A percentile compares a stretch with the other conserved stretches of the same genome.
These are phyloP conservation scores for Rhamnusium bicolor DNA, from an alignment of 2,888 invertebrate species.

Conservation along the genomic window DNA sequence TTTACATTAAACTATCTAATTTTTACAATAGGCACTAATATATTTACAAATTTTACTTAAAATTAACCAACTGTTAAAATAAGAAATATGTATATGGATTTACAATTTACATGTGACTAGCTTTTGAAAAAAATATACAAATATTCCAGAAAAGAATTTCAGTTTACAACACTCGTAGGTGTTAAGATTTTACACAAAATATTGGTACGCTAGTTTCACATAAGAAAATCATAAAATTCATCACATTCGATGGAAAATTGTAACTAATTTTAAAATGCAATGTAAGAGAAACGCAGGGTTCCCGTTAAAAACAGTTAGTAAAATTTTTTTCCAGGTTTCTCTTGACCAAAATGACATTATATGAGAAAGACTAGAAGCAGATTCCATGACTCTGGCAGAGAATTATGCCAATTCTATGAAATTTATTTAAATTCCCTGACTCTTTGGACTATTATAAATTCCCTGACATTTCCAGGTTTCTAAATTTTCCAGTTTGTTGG, in stretches of 20 bases:
- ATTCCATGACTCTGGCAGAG: no score
- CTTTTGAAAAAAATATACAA: slow-evolving; percentile 2
- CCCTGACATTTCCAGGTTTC: no score
- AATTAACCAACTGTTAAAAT: slow-evolving; percentile 32
- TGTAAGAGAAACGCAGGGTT: no score
- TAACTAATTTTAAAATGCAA: no score
- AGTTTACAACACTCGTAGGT: background rate
- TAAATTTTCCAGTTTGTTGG: no score
- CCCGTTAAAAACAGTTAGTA: no score
- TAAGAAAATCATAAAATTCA: background rate
- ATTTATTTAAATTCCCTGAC: no score
- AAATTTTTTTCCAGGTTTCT: no score
- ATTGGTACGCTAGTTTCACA: background rate
- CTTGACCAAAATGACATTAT: no score
- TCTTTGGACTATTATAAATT: no score
- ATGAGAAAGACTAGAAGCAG: no score
- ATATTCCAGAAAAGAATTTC: background rate
- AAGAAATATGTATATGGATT: slow-evolving; percentile 18
- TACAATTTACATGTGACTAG: slow-evolving; percentile 30
- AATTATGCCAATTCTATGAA: no score
- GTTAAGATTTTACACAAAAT: background rate
- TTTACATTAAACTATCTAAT: slow-evolving; percentile 42
- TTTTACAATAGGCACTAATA: slow-evolving; percentile 46
- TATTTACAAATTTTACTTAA: slow-evolving; percentile 39
- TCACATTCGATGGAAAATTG: background rate